Conservation (phyloP, 2,113 vertebrate genomes). For the Miniopterus natalensis region DNA sequence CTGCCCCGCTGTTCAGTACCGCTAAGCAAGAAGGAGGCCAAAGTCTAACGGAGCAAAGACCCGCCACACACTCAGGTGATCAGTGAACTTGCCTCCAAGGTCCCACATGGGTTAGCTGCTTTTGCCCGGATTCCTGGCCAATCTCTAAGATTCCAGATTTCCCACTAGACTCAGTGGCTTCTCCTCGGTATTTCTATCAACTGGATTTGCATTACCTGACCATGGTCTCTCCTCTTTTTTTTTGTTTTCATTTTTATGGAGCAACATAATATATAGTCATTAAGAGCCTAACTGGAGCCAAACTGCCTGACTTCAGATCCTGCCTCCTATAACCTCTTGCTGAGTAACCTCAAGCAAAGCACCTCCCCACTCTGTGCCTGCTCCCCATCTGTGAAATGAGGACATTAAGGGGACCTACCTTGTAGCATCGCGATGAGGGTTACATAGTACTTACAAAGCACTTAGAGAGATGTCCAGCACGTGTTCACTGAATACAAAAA, state of each 20-base stretch:
- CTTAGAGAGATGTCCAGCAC: constrained; percentile 4
- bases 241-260: background rate
- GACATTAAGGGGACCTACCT: background rate
- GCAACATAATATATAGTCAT: background rate
- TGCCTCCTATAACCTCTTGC: background rate
- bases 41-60: background rate
- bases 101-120: background rate
- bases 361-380: background rate
- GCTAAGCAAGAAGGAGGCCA: background rate
- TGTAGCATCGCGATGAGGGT: background rate
- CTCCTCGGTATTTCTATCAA: background rate
- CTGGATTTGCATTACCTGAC: background rate
- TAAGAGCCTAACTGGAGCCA: background rate
- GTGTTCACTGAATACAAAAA: background rate
- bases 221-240: background rate
- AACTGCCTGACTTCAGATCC: background rate
- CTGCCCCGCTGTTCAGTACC: background rate
- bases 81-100: background rate
- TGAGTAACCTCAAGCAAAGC: background rate
- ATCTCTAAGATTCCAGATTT: background rate
- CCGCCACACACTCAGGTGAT: background rate
- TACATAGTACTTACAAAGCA: background rate
- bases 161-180: background rate
- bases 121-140: background rate
- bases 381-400: background rate